Base-by-base conservation (phyloP, 2,113 vertebrate genomes). In the Ceyx melanurus region DNA sequence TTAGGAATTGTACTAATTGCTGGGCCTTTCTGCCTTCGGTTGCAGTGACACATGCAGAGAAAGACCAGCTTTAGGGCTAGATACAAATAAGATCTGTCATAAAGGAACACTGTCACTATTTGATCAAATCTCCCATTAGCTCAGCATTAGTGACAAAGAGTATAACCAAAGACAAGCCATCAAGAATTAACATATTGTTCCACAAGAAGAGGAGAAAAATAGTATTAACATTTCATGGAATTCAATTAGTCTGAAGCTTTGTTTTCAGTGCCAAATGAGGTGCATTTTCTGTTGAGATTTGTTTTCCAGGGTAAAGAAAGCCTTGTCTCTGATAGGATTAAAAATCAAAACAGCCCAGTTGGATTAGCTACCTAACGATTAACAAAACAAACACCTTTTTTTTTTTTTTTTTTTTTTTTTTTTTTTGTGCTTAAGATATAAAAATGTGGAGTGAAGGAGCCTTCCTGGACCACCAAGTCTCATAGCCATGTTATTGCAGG, bases 1-100 rank as follows among this genome's bases (percentile, higher is more conserved):
- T 91, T 93, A 28, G 15, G 92, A 89, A 88, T 88, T 16, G 29
- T 72, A 88, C 82, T 97, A 96, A 96, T 96, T 97, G 94, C 92
- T 93, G 83, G 68, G 77, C 61, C 86, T 79, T 95, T 95, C 93
- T 93, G 86, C 89, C 76, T 91, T 81, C 12, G 7, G 65, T 28
- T 91, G 71, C 50, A 75, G 80, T 60, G 82, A 80, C 79, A 62
- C 86, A 53, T 17, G 90, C 94, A 88, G 65, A 80, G 86, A 74
- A 87, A 80, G 71, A 84, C 19, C 75, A 88, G 82, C 75, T 89
- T 61, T 33, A 81, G 60, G 53, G 68, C 40, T 56, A 83, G 87
- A 68, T 57, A 83, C 40, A 93, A 91, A 60, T 10, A 94, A 67
- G 53, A 68, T 33, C 72, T 92, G 87, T 80, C 89, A 71, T 26